A percentile compares a stretch with the other conserved stretches of the same genome.
Evolutionary conservation across 2,888 invertebrate genomes (phyloP).

Genomic region (Frankliniella intonsa): DNA sequence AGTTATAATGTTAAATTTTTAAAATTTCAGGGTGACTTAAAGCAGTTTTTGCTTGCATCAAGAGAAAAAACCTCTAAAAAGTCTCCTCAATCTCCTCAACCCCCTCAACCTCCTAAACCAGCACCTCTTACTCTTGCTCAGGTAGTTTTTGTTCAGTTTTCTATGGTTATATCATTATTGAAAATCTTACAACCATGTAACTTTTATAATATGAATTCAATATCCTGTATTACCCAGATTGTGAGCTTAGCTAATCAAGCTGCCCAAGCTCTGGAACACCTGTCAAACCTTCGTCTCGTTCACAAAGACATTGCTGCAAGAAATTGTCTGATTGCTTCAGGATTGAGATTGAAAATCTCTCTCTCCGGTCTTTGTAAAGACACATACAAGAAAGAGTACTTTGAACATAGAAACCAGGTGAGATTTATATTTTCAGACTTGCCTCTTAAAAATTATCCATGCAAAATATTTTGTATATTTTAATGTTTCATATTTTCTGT

Average conservation of each 20-base stretch:
- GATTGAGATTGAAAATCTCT: slow-evolving; percentile 77
- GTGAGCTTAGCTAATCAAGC: slow-evolving; percentile 68
- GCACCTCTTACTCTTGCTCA: slow-evolving; percentile 36
- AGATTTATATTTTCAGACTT: neutral
- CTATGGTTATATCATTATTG: neutral
- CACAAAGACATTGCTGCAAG: slow-evolving; percentile 89
- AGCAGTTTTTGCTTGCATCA: slow-evolving; percentile 76
- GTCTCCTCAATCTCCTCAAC: slow-evolving; percentile 40
- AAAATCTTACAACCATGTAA: neutral
- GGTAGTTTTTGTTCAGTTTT: neutral
- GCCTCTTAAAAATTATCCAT: neutral
- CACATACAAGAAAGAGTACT: slow-evolving; percentile 86
- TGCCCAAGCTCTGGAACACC: slow-evolving; percentile 74
- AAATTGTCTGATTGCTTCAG: slow-evolving; percentile 82
- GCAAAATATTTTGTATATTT: slow-evolving; percentile 51
- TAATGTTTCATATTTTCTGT: slow-evolving; percentile 44
- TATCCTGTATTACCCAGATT: slow-evolving; percentile 50
- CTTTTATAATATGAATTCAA: neutral
- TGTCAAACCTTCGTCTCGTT: slow-evolving; percentile 69
- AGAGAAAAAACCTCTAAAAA: slow-evolving; percentile 44
- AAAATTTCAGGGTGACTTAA: slow-evolving; percentile 74
- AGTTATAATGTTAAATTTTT: slow-evolving; percentile 32
- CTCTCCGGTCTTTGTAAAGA: slow-evolving; percentile 74
- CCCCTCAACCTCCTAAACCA: slow-evolving; percentile 36
- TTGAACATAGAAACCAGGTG: slow-evolving; percentile 73